Conservation (phyloP, 2,888 invertebrate genomes). For the Lathronympha strigana region DNA sequence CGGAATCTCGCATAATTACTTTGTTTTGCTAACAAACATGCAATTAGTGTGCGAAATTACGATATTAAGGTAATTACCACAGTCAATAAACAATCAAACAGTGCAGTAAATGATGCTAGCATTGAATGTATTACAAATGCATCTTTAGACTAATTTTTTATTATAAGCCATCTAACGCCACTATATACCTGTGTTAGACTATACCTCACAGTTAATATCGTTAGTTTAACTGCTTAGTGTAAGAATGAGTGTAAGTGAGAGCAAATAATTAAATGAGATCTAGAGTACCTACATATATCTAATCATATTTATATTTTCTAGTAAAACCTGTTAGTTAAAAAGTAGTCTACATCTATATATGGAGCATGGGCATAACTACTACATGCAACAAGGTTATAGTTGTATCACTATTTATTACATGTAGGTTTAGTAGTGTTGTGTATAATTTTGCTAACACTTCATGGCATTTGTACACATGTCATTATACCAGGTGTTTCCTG, state of each 20-base stretch:
- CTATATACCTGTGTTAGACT: neutral
- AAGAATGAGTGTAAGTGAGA: too few relatives aligned
- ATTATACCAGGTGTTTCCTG: too few relatives aligned
- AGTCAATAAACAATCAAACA: neutral
- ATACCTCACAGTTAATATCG: neutral
- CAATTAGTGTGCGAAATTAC: neutral
- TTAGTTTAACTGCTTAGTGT: too few relatives aligned
- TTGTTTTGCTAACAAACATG: neutral
- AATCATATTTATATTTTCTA: neutral
- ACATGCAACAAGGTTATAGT: too few relatives aligned
- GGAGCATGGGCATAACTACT: neutral
- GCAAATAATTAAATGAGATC: neutral
- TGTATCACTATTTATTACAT: too few relatives aligned
- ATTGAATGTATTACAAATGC: neutral
- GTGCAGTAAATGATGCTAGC: neutral
- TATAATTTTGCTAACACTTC: too few relatives aligned
- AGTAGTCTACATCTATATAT: neutral
- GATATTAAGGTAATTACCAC: neutral
- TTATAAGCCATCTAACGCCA: neutral
- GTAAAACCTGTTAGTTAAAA: conserved; percentile 4
- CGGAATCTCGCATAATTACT: conserved; percentile 16
- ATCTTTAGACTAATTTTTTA: neutral
- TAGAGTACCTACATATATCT: neutral
- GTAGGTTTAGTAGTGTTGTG: too few relatives aligned
- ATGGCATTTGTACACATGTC: too few relatives aligned